Conservation (phyloP, 2,113 vertebrate species). For the Amazona guildingii region DNA sequence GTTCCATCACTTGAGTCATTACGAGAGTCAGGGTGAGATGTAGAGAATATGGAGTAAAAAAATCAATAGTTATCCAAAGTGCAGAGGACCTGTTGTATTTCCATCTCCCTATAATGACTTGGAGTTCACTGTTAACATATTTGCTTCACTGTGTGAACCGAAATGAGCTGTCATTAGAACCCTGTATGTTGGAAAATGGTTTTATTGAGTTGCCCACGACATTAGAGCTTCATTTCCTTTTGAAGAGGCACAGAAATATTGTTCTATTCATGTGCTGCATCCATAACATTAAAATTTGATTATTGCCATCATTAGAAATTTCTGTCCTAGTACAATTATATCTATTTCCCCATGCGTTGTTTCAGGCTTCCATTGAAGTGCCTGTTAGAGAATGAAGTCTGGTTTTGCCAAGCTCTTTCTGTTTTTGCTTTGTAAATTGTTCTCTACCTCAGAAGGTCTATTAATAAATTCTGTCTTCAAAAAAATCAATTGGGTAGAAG, state of each 20-base stretch:
- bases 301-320: slow-evolving; percentile 35
- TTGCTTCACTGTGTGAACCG: slow-evolving; percentile 44
- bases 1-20: slow-evolving; percentile 61
- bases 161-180: slow-evolving; percentile 68
- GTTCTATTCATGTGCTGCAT: slow-evolving; percentile 46
- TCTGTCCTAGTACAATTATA: not conserved
- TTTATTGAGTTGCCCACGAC: slow-evolving; percentile 67
- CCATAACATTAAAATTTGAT: slow-evolving; percentile 67
- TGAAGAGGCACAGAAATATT: slow-evolving; percentile 67
- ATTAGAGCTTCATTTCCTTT: slow-evolving; percentile 69
- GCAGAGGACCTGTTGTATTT: slow-evolving; percentile 53
- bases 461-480: not conserved
- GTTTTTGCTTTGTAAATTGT: not conserved
- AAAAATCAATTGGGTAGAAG: slow-evolving; percentile 9
- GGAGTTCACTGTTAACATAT: slow-evolving; percentile 60
- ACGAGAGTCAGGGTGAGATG: slow-evolving; percentile 60
- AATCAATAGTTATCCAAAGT: slow-evolving; percentile 66
- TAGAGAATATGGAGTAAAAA: slow-evolving; percentile 60
- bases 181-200: slow-evolving; percentile 43
- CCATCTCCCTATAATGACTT: slow-evolving; percentile 55
- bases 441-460: not conserved
- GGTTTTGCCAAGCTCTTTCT: not conserved
- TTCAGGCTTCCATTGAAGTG: not conserved
- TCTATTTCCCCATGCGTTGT: not conserved
- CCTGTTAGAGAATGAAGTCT: not conserved